phyloP scores from a whole-genome alignment of 2,888 invertebrate species.

The Drosophila imparisetae region DNA sequence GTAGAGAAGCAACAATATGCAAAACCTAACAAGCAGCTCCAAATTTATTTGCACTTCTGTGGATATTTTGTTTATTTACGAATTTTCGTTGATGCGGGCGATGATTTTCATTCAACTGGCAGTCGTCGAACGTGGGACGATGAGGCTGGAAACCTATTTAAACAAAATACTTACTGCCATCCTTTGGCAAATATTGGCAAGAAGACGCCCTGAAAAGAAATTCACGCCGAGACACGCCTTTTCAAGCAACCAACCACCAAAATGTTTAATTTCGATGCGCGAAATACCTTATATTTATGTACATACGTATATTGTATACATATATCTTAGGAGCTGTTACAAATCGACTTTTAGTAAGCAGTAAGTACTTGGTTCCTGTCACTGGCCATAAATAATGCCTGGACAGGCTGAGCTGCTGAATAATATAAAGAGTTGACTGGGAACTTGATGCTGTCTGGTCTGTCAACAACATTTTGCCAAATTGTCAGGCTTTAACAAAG shows the following conservation, averaged over 20 bases:
- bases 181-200: conserved; percentile 72
- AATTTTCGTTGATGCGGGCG: conserved; percentile 63
- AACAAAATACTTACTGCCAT: conserved; percentile 75
- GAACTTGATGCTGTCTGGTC: conserved; percentile 17
- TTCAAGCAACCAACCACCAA: conserved; percentile 9
- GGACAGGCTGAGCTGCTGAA: conserved; percentile 52
- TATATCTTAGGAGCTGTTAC: conserved; percentile 36
- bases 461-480: conserved; percentile 35
- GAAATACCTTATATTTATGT: conserved; percentile 36
- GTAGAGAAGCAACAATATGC: conserved; percentile 19
- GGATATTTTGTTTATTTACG: conserved; percentile 77
- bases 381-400: conserved; percentile 63
- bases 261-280: conserved; percentile 58
- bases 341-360: conserved; percentile 24
- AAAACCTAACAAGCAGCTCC: conserved; percentile 31
- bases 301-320: conserved; percentile 23
- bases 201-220: conserved; percentile 33
- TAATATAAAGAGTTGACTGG: conserved; percentile 47
- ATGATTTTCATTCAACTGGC: conserved; percentile 58
- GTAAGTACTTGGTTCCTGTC: conserved; percentile 43
- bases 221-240: conserved; percentile 36
- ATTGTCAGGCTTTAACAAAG: conserved; percentile 57
- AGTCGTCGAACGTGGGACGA: conserved; percentile 37
- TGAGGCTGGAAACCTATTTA: conserved; percentile 68
- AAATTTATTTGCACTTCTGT: conserved; percentile 72